Evolutionary conservation across 2,113 vertebrate genomes (phyloP).

Genomic region (Peucedramus taeniatus): DNA sequence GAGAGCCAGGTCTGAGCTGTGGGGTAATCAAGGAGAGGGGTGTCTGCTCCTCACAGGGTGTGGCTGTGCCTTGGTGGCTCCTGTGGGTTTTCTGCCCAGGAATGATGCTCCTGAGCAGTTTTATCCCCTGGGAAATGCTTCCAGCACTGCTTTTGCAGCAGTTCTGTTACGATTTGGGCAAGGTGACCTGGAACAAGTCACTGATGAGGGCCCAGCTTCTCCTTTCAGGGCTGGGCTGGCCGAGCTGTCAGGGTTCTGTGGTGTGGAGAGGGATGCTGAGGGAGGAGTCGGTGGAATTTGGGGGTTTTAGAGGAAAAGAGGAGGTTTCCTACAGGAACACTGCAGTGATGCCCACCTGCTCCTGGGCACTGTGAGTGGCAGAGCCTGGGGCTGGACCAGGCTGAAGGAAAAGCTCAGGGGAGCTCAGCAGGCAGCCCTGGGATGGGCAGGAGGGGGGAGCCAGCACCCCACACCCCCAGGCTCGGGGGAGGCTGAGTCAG

Average conservation of each 20-base stretch:
- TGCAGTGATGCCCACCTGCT: neutral
- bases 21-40: neutral
- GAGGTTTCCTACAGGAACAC: rapidly evolving
- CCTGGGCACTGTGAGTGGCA: rapidly evolving
- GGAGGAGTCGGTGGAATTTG: rapidly evolving
- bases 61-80: neutral
- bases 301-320: rapidly evolving
- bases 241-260: rapidly evolving
- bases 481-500: neutral
- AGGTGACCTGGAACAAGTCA: neutral
- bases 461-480: rapidly evolving
- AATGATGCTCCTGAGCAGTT: neutral
- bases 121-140: neutral
- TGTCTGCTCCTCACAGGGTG: neutral
- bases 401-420: rapidly evolving
- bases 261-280: neutral
- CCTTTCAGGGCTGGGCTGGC: rapidly evolving
- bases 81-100: rapidly evolving
- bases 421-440: rapidly evolving
- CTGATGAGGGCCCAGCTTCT: neutral
- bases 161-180: neutral
- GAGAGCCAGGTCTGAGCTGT: neutral
- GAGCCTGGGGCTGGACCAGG: rapidly evolving
- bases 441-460: rapidly evolving
- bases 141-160: neutral